Evolutionary conservation across 2,797 vertebrate species (phyloP), one percentile per base, ranked within the genome.

Genomic region (Mallotus villosus): DNA sequence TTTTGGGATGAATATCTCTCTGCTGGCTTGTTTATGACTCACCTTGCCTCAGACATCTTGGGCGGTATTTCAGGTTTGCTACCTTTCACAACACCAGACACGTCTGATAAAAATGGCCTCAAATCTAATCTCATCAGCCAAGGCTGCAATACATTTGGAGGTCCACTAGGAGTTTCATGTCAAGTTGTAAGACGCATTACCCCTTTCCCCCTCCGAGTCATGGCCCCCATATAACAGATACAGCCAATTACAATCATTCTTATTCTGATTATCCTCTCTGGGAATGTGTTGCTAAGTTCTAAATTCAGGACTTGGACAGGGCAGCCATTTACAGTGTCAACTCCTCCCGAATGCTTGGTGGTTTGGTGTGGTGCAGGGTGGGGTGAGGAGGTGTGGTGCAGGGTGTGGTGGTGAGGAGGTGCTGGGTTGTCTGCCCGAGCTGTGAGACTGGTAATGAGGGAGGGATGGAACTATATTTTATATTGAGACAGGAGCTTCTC

Each of bases 1-100:
- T 82, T 87, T 83, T 85, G 86, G 81, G 89, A 91, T 92, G 87
- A 91, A 91, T 91, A 88, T 89, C 83, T 71, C 84, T 85, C 66
- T 68, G 82, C 66, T 81, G 71, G 60, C 78, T 88, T 89, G 89
- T 93, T 92, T 93, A 92, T 88, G 82, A 82, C 80, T 73, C 67
- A 81, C 77, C 87, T 76, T 32, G 72, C 85, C 85, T 89, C 85
- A 73, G 79, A 68, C 81, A 75, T 84, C 79, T 72, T 19, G 63
- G 84, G 73, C 68, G 76, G 82, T 91, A 89, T 93, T 92, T 92
- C 90, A 92, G 77, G 63, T 73, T n/a, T 73, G 77, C 71, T 63
- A 85, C 78, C 74, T 80, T 85, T 86, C 82, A 80, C 82, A 24
- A 75, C 78, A 81, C 78, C 78, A 76, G 75, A 82, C 85, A 87